Percentiles rank a stretch among this genome's conserved stretches.
These are phyloP conservation scores for Cottoperca gobio DNA, from an alignment of 2,797 vertebrate species.

Conservation along the genomic window DNA sequence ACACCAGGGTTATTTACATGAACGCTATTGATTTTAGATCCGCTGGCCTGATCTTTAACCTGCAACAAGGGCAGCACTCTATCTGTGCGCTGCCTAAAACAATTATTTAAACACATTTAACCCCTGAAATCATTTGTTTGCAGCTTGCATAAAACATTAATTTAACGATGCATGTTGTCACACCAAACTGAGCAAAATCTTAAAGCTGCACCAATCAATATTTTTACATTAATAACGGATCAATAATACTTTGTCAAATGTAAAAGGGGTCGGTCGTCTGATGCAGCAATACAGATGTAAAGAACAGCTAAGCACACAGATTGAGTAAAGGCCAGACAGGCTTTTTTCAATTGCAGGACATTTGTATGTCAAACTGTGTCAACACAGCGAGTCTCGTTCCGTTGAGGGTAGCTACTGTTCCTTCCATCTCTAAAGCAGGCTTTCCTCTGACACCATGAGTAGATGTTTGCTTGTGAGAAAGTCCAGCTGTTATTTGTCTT, in stretches of 20 bases:
- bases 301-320: slow-evolving; percentile 10
- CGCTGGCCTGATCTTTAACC: slow-evolving; percentile 35
- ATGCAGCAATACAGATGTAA: slow-evolving; percentile 19
- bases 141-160: not conserved
- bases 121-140: not conserved
- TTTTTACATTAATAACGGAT: not conserved
- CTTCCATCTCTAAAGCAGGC: not conserved
- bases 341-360: slow-evolving; percentile 14
- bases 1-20: slow-evolving; percentile 41
- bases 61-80: slow-evolving; percentile 4
- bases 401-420: slow-evolving; percentile 3
- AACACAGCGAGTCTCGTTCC: slow-evolving; percentile 9
- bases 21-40: slow-evolving; percentile 41
- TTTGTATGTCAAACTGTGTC: slow-evolving; percentile 22
- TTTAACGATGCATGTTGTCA: no score
- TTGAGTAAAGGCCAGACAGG: slow-evolving; percentile 5
- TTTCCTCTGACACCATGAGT: slow-evolving; percentile 1
- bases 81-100: not conserved
- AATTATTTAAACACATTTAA: not conserved
- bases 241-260: not conserved
- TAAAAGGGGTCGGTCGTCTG: not conserved
- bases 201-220: not conserved
- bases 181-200: no score
- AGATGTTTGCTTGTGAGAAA: slow-evolving; percentile 13
- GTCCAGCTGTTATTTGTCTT: slow-evolving; percentile 6